Evolutionary conservation across 2,888 invertebrate species (phyloP), one percentile per base, ranked within the genome.

Genomic region (Tyria jacobaeae): DNA sequence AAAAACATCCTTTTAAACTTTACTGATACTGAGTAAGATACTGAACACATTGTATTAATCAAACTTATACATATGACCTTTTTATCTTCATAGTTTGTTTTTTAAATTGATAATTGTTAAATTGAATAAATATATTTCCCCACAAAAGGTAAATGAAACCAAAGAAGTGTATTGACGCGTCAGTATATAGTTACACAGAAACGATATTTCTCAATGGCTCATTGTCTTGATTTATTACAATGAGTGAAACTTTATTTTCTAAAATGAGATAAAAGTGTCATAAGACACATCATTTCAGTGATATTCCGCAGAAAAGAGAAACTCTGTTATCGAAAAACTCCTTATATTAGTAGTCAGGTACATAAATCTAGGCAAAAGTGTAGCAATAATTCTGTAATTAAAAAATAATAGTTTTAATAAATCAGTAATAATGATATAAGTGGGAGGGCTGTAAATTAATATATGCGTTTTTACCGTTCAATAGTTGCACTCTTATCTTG

Each of bases 381-480:
- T 70, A 68, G 62, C 76, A 81, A 80, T 76, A 71, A 67, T 63
- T 62, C 65, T 72, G 70, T 83, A 83, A 86, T 86, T 85, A 84
- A 87, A 85, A 81, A 71, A 68, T 81, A 79, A 84, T 82, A 73
- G 79, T 73, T 74, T 73, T 63, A 68, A 86, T 87, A 83, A 86
- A 87, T 85, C 82, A 86, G 76, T 78, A 66, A 66, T 77, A 76
- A 76, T 79, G 74, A 75, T 75, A 78, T 73, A 71, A 67, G 57
- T 61, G 63, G 70, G 65, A 62, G 61, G 71, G 54, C 27, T 27
- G 48, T 53, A 58, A 71, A 79, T 83, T 78, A 81, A 79, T 77
- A 56, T 71, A 68, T 44, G 10, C 17, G 17, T 10, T 21, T 66
- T 71, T 68, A 71, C 48, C 21, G 56, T 63, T 76, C 41, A 74